phyloP scores from a whole-genome alignment of 2,888 invertebrate genomes.

The Cheilosia variabilis region DNA sequence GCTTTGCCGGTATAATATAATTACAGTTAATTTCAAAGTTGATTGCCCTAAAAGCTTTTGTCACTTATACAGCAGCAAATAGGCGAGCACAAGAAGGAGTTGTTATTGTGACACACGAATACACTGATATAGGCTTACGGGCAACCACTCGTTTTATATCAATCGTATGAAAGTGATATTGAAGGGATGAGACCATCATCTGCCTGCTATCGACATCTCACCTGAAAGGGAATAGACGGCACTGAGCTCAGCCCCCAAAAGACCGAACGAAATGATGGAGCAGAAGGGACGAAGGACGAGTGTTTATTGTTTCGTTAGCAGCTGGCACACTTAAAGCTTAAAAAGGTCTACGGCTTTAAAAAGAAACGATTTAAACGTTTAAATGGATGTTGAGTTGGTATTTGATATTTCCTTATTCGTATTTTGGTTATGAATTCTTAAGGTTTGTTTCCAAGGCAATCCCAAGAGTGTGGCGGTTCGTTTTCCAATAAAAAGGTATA shows the following conservation, averaged over 20 bases:
- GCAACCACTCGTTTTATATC: conserved; percentile 21
- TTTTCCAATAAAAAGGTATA: conserved; percentile 9
- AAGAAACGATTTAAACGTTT: conserved; percentile 32
- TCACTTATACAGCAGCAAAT: conserved; percentile 44
- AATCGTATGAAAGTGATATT: conserved; percentile 48
- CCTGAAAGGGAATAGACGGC: conserved; percentile 36
- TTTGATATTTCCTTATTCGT: neutral
- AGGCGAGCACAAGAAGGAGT: conserved; percentile 10
- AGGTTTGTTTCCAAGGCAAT: neutral
- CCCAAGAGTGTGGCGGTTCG: neutral
- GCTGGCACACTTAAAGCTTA: conserved; percentile 5
- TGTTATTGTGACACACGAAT: conserved; percentile 43
- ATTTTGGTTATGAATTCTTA: conserved; percentile 1
- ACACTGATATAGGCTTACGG: conserved; percentile 14
- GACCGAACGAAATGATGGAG: conserved; percentile 5
- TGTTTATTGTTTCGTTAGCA: conserved; percentile 19
- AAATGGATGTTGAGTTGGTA: neutral
- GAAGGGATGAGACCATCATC: conserved; percentile 13
- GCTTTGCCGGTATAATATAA: conserved; percentile 62
- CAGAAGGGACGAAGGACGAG: neutral
- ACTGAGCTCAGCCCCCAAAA: conserved; percentile 4
- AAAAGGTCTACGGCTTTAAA: conserved; percentile 6
- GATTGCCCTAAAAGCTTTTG: conserved; percentile 74
- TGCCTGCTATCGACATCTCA: conserved; percentile 28
- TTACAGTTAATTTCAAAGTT: conserved; percentile 71